Base-by-base conservation (phyloP, 2,113 vertebrate species). In the Prochilodus magdalenae region DNA sequence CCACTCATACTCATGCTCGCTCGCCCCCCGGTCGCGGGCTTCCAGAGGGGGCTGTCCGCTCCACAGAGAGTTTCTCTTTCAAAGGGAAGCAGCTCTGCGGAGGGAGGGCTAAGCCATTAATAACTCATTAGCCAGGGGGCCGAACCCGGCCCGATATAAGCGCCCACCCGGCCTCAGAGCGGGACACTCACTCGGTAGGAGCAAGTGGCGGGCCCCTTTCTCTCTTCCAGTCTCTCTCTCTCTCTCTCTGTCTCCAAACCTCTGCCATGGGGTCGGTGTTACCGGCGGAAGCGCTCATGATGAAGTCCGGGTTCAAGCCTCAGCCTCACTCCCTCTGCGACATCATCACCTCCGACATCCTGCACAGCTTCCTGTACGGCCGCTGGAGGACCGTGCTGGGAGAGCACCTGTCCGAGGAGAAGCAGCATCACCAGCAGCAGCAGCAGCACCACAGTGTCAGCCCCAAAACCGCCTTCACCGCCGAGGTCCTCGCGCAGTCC, bases 351-450 rank as follows among this genome's bases (percentile, higher is more conserved):
- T 97, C 97, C 75, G 97, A 98, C 91, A 97, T 98, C 88, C 95
- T 98, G 66, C 97, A 98, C 95, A 98, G 97, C 87, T 98, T 98
- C 88, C 92, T 98, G 83, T 98, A 99, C 91, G 98, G 97, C 83
- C 94, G 97, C 77, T 99, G 98, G 98, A 95, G 97, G 86, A 98
- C 96, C 92, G 96, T 96, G 70, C 91, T 99, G 84, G 96, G 96
- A 0, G 98, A 99, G 84, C 96, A 97, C 90, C 95, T 96, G 85
- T 92, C 95, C 72, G 96, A 97, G 87, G 96, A 97, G 90, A 95
- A 95, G 84, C 93, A 91, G 83, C 74, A 47, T 67, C 74, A 90
- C 80, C 59, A 66, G 1, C 78, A 59, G 8, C 51, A 59, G 8
- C 51, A 20, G 22, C 60, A 44, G 1, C 77, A 33, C 29, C 91